These are phyloP conservation scores for Myiothlypis coronata DNA, from an alignment of 2,797 vertebrate species.

Conservation along the genomic window DNA sequence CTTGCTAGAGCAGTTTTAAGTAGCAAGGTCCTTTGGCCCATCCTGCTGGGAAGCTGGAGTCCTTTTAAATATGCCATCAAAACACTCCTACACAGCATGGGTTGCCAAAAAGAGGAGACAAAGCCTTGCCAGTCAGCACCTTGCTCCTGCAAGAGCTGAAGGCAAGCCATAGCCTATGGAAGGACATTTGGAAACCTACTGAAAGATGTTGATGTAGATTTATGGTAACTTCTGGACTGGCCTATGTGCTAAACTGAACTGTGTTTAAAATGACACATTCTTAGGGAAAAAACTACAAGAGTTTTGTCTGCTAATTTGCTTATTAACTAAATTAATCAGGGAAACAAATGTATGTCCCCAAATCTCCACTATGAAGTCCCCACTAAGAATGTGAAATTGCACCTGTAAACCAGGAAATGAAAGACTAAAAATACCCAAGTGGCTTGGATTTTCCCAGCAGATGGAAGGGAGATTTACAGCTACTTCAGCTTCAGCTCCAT, in stretches of 20 bases:
- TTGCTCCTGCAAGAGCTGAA: neutral
- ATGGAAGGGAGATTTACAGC: neutral
- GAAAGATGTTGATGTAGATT: neutral
- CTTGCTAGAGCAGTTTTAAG: neutral
- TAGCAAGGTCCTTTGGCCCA: neutral
- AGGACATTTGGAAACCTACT: neutral
- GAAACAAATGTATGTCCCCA: neutral
- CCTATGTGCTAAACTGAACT: neutral
- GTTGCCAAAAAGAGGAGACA: neutral
- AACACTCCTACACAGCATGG: rapidly evolving
- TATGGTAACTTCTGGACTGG: neutral
- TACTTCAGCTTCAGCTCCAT: neutral
- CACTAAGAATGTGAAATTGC: neutral
- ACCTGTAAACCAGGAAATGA: neutral
- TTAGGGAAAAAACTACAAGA: neutral
- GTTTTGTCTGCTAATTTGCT: neutral
- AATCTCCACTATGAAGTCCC: neutral
- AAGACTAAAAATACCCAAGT: neutral
- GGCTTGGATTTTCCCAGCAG: neutral
- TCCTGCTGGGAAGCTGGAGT: neutral
- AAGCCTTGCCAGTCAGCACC: neutral
- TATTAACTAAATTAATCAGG: neutral
- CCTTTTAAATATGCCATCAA: neutral
- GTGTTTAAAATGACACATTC: neutral
- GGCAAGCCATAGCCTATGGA: neutral